Percentiles rank a stretch among this genome's conserved stretches.
phyloP scores from a whole-genome alignment of 2,888 invertebrate species.

The Heliconius aoede region DNA sequence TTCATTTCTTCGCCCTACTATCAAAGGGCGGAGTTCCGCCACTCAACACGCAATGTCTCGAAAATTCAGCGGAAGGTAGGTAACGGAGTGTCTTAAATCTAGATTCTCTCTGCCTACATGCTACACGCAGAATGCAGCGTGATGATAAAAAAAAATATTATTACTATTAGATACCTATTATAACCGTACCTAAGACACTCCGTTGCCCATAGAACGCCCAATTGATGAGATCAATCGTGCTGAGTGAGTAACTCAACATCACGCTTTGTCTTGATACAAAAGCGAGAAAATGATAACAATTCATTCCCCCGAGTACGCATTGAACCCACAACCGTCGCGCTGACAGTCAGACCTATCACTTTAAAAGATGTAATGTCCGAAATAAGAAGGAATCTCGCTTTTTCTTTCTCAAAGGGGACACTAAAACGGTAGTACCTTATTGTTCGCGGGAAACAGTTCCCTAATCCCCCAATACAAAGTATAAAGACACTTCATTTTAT shows the following conservation, averaged over 20 bases:
- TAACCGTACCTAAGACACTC: no score
- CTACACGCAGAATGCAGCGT: no score
- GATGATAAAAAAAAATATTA: no score
- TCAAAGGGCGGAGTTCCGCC: no score
- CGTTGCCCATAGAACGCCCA: no score
- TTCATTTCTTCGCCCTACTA: no score
- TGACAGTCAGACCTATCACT: not conserved
- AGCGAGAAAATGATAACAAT: not conserved
- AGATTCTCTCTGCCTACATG: no score
- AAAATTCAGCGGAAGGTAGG: no score
- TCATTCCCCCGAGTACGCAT: not conserved
- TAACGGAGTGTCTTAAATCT: no score
- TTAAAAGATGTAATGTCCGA: not conserved
- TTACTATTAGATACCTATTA: no score
- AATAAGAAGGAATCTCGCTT: slow-evolving; percentile 12
- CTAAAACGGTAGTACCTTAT: slow-evolving; percentile 35
- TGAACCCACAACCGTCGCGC: not conserved
- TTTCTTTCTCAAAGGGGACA: slow-evolving; percentile 14
- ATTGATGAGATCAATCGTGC: no score
- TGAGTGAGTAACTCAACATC: not conserved
- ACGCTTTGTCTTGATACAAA: not conserved
- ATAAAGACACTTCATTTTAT: slow-evolving; percentile 47
- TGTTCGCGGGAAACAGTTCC: slow-evolving; percentile 40
- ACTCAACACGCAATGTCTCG: no score
- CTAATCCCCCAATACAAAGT: slow-evolving; percentile 44